Evolutionary conservation across 2,797 vertebrate genomes (phyloP).

Genomic region (Coluber constrictor): DNA sequence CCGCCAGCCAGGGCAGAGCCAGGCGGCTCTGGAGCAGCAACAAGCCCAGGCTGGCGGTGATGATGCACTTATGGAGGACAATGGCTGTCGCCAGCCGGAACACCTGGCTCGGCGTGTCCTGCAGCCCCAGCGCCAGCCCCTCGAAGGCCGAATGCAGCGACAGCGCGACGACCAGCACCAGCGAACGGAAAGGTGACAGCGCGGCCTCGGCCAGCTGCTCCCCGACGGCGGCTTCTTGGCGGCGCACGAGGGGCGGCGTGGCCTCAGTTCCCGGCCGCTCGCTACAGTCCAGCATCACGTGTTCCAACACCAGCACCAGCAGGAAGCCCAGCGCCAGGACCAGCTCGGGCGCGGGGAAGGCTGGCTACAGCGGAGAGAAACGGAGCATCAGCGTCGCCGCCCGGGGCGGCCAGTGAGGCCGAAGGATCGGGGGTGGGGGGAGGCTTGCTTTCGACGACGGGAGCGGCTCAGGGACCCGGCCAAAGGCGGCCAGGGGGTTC

Average conservation of each 20-base stretch:
- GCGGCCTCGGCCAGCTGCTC: background rate
- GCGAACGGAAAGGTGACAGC: background rate
- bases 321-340: slow-evolving; percentile 38
- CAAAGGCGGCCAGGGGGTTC: too few relatives aligned
- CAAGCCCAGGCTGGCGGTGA: slow-evolving; percentile 77
- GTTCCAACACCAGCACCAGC: slow-evolving; percentile 44
- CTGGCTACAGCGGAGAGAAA: background rate
- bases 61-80: slow-evolving; percentile 82
- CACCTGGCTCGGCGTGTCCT: slow-evolving; percentile 76
- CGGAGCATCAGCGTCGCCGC: background rate
- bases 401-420: background rate
- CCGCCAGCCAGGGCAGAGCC: slow-evolving; percentile 65
- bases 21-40: slow-evolving; percentile 78
- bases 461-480: background rate
- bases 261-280: slow-evolving; percentile 1
- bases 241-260: slow-evolving; percentile 4
- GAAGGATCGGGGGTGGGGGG: background rate
- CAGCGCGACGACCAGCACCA: slow-evolving; percentile 75
- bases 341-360: slow-evolving; percentile 41
- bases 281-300: slow-evolving; percentile 35
- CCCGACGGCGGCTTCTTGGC: background rate
- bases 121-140: slow-evolving; percentile 84
- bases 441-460: background rate
- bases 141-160: slow-evolving; percentile 84
- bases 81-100: slow-evolving; percentile 82